These are phyloP conservation scores for Salminus brasiliensis DNA, from an alignment of 2,113 vertebrate genomes.

Conservation along the genomic window DNA sequence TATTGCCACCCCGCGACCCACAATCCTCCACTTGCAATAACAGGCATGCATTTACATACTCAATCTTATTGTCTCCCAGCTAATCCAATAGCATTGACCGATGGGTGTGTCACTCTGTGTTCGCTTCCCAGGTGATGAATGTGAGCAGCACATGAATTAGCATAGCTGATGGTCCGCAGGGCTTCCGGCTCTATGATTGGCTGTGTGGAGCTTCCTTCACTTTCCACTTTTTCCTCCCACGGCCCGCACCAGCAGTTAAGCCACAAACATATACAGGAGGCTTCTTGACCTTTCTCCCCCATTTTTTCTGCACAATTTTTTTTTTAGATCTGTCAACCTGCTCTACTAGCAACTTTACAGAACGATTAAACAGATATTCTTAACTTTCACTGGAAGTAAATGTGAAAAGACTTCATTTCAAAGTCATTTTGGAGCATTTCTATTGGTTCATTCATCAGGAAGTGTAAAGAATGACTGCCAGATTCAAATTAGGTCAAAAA, in stretches of 20 bases:
- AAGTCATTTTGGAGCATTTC: too few species aligned
- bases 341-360: too few species aligned
- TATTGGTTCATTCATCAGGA: too few species aligned
- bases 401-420: too few species aligned
- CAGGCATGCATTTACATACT: constrained; percentile 57
- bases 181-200: constrained; percentile 27
- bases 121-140: constrained; percentile 48
- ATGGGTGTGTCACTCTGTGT: constrained; percentile 25
- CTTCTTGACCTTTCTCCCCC: too few species aligned
- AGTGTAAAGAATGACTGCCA: too few species aligned
- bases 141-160: constrained; percentile 55
- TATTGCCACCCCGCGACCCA: constrained; percentile 22
- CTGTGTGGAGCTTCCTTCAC: background rate
- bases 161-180: constrained; percentile 58
- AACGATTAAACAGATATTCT: too few species aligned
- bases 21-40: constrained; percentile 38
- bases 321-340: too few species aligned
- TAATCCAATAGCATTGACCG: constrained; percentile 57
- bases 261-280: too few species aligned
- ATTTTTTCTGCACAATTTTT: too few species aligned
- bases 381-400: too few species aligned
- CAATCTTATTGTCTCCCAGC: constrained; percentile 39
- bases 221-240: background rate
- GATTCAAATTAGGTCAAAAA: too few species aligned
- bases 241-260: background rate